Evolutionary conservation across 2,797 vertebrate genomes (phyloP).

Genomic region (Smutsia gigantea): DNA sequence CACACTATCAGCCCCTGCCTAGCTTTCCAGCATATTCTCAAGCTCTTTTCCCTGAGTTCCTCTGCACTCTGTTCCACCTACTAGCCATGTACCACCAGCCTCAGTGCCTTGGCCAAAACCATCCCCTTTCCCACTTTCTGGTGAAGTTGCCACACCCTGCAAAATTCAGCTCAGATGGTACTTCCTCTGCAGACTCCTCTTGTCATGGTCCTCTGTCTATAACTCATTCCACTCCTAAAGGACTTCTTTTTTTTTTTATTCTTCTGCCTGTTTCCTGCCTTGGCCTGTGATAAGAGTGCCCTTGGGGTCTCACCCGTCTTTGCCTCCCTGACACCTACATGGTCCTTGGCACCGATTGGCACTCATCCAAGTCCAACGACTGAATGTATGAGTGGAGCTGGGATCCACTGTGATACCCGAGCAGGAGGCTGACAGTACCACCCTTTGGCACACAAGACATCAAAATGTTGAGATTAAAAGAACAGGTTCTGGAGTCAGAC

Average conservation of each 20-base stretch:
- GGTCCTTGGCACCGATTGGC: background rate
- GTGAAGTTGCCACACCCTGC: background rate
- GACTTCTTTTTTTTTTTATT: background rate
- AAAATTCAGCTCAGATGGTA: background rate
- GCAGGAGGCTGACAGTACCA: background rate
- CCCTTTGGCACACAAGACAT: background rate
- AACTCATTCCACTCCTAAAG: background rate
- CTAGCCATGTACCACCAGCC: background rate
- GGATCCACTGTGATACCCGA: background rate
- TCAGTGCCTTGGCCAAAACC: background rate
- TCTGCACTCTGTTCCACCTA: background rate
- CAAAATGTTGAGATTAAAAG: background rate
- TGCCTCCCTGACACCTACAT: background rate
- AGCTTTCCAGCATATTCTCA: background rate
- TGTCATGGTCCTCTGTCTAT: fast-evolving
- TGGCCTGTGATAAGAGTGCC: background rate
- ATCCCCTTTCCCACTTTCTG: background rate
- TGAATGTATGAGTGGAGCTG: too few species aligned
- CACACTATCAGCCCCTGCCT: fast-evolving
- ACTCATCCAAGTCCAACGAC: background rate
- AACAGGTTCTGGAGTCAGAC: background rate
- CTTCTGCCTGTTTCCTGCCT: background rate
- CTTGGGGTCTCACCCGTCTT: background rate
- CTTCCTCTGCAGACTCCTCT: background rate
- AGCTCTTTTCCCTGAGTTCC: background rate